These are phyloP conservation scores for Festucalex cinctus DNA, from an alignment of 2,113 vertebrate genomes.

Conservation along the genomic window DNA sequence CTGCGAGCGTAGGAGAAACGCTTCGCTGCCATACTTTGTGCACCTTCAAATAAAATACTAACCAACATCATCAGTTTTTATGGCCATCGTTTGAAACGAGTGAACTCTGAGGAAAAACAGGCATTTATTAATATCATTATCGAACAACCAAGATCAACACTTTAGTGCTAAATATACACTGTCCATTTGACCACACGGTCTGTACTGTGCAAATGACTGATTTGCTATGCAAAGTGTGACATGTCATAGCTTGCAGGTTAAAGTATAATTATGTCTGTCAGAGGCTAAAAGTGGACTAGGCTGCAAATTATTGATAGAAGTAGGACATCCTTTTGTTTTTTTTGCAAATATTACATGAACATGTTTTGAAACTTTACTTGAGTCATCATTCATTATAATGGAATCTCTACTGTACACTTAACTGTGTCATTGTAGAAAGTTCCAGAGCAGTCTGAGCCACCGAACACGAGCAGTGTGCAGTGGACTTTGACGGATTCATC, in stretches of 20 bases:
- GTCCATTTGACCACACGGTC: neutral
- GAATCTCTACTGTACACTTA: slow-evolving; percentile 65
- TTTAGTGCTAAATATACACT: slow-evolving; percentile 3
- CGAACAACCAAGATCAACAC: neutral
- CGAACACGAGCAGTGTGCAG: slow-evolving; percentile 76
- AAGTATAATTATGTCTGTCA: neutral
- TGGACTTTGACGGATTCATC: slow-evolving; percentile 23
- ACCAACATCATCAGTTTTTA: neutral
- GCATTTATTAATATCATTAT: slow-evolving; percentile 25
- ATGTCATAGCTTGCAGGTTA: neutral
- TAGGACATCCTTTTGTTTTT: neutral
- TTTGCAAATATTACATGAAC: neutral
- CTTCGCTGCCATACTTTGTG: neutral
- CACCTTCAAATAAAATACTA: slow-evolving; percentile 48
- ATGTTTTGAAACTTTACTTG: neutral
- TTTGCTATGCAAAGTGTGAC: slow-evolving; percentile 45
- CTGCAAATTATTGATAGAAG: neutral
- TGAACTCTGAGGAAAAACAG: slow-evolving; percentile 30
- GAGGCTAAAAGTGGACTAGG: neutral
- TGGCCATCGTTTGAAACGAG: slow-evolving; percentile 15
- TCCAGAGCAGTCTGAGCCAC: slow-evolving; percentile 79
- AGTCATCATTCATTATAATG: slow-evolving; percentile 13
- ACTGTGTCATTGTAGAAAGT: slow-evolving; percentile 77
- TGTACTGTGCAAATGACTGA: slow-evolving; percentile 30
- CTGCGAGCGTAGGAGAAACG: slow-evolving; percentile 63